Evolutionary conservation across 2,888 invertebrate genomes (phyloP).

Genomic region (Epinotia bilunana): DNA sequence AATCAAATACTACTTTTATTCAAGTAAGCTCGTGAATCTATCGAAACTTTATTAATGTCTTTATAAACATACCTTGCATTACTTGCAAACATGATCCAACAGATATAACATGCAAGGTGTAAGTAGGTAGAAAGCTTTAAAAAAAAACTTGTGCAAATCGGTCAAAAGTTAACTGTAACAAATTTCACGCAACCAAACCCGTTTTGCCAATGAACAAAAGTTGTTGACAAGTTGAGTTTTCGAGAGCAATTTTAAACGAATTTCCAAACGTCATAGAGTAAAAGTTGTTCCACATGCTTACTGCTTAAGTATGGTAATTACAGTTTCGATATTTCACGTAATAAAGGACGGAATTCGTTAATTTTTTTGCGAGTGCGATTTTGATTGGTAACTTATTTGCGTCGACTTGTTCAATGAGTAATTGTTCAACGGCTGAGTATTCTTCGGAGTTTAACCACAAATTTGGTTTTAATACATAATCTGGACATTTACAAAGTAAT

Average conservation of each 20-base stretch:
- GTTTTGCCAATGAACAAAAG: constrained; percentile 43
- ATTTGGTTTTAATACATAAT: no score
- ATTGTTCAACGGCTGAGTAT: background rate
- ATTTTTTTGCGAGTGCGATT: constrained; percentile 26
- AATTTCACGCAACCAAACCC: constrained; percentile 44
- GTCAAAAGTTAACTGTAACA: constrained; percentile 45
- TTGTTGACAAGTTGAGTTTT: constrained; percentile 42
- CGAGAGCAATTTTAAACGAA: constrained; percentile 43
- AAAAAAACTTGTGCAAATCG: constrained; percentile 40
- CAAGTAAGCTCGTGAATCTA: background rate
- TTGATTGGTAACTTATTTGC: constrained; percentile 8
- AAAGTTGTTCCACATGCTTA: constrained; percentile 45
- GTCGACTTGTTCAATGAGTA: constrained; percentile 10
- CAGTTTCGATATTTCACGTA: constrained; percentile 44
- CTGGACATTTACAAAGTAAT: background rate
- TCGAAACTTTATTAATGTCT: background rate
- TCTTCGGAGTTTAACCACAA: background rate
- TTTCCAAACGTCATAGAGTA: constrained; percentile 46
- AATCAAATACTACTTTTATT: background rate
- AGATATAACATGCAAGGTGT: constrained; percentile 17
- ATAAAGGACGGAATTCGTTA: constrained; percentile 39
- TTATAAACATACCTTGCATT: background rate
- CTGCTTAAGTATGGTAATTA: constrained; percentile 45
- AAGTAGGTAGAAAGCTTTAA: constrained; percentile 27
- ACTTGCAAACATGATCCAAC: background rate